Conservation (phyloP, 1,140 invertebrate genomes). For the Musca vetustissima region DNA sequence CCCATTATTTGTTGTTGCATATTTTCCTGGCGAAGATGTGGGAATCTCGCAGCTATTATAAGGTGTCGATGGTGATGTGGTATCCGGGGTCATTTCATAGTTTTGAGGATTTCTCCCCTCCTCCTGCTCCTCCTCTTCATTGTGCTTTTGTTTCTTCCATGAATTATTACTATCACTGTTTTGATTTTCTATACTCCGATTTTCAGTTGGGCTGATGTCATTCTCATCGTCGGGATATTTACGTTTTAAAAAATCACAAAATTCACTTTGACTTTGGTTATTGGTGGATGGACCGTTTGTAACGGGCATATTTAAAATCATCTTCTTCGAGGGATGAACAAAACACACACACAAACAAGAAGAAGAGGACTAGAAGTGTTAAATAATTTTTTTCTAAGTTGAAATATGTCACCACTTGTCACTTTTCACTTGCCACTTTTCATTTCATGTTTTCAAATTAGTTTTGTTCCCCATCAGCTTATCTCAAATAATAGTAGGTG, state of each 20-base stretch:
- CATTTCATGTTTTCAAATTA: neutral
- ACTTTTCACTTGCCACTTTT: neutral
- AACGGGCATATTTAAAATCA: constrained; percentile 29
- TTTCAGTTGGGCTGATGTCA: neutral
- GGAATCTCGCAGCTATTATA: too few relatives aligned
- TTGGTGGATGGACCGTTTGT: neutral
- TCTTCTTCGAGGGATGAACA: neutral
- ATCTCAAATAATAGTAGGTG: neutral
- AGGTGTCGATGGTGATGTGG: too few relatives aligned
- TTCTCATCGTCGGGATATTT: constrained; percentile 16
- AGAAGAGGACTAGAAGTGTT: neutral
- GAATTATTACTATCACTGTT: constrained; percentile 6
- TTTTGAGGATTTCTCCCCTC: neutral
- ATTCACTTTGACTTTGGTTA: constrained; percentile 9
- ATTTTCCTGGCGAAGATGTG: too few relatives aligned
- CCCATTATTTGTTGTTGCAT: too few relatives aligned
- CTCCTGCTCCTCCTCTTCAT: neutral
- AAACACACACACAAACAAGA: too few relatives aligned
- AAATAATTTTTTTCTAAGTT: constrained; percentile 1
- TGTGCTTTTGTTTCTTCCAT: neutral
- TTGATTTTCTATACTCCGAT: neutral
- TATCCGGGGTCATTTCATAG: neutral
- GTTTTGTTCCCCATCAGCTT: neutral
- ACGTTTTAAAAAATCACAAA: constrained; percentile 27
- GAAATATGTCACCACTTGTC: constrained; percentile 6